Base-by-base conservation (phyloP, 2,888 invertebrate genomes). In the Caenorhabditis sp. region DNA sequence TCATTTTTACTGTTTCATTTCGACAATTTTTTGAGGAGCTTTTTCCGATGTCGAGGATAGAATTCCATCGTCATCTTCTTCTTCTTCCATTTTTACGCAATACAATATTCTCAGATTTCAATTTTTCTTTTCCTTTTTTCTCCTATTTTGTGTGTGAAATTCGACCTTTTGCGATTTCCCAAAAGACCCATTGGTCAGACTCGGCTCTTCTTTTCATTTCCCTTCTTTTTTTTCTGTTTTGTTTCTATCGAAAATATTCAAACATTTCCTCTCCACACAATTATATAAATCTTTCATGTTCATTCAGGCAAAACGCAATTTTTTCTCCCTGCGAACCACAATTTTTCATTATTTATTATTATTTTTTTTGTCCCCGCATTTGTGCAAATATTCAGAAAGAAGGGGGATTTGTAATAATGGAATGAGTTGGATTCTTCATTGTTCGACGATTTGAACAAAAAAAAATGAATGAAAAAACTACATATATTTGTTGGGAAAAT, bases 251-350 rank as follows among this genome's bases (percentile, higher is more conserved):
- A 43, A 43, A 43, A 43, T 43, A 43, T 43, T 43, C 43, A 43
- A 43, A 43, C 43, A 43, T 43, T 43, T 43, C 43, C 43, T 43
- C 43, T 43, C 43, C 43, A 43, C 17, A 43, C 43, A 43, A 43
- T 43, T 43, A 43, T 43, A 43, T 43, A 43, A 43, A 43, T 43
- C 43, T 43, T 43, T 43, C 43, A 43, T 43, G 43, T 43, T 43
- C 43, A 43, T 43, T 43, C 43, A 43, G 43, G 43, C 43, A 43
- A 43, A 43, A 43, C 43, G 43, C 43, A 43, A 43, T 43, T 43
- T 43, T 43, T 43, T 43, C 43, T 17, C 43, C 17, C 12, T 31
- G 31, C 31, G 31, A 31, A 31, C 31, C 31, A 31, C 31, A 12
- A 43, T 43, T 43, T 43, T 43, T 43, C 43, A 43, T 43, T 43